Evolutionary conservation across 2,888 invertebrate genomes (phyloP).

Genomic region (Schrankia costaestrigalis): DNA sequence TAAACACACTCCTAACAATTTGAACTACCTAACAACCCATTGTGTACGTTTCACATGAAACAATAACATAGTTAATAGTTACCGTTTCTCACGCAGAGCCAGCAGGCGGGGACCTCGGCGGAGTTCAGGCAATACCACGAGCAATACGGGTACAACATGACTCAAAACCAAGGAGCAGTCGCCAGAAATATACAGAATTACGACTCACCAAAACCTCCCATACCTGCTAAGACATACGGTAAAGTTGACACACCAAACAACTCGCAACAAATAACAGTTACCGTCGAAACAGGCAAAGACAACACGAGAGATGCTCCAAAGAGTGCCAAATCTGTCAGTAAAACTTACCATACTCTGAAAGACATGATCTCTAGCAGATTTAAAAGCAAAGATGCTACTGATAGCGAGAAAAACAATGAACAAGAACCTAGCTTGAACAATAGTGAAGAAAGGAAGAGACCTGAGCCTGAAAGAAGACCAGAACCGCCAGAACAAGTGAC

Average conservation of each 20-base stretch:
- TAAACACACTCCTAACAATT: slow-evolving; percentile 38
- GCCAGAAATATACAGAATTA: slow-evolving; percentile 67
- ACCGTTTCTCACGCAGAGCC: slow-evolving; percentile 60
- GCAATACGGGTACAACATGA: slow-evolving; percentile 76
- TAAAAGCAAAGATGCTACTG: slow-evolving; percentile 82
- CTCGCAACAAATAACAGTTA: slow-evolving; percentile 77
- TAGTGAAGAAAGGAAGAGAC: slow-evolving; percentile 79
- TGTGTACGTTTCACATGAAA: slow-evolving; percentile 52
- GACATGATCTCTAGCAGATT: slow-evolving; percentile 91
- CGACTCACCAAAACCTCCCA: slow-evolving; percentile 70
- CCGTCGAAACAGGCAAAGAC: slow-evolving; percentile 82
- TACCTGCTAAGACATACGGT: slow-evolving; percentile 72
- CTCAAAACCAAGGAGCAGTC: slow-evolving; percentile 59
- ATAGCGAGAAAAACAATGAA: slow-evolving; percentile 72
- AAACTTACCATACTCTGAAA: slow-evolving; percentile 90
- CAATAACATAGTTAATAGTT: slow-evolving; percentile 37
- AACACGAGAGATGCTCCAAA: slow-evolving; percentile 78
- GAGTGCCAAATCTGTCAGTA: slow-evolving; percentile 84
- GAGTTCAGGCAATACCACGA: slow-evolving; percentile 79
- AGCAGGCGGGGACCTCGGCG: slow-evolving; percentile 74
- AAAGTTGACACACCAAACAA: slow-evolving; percentile 68
- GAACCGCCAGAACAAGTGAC: slow-evolving; percentile 64
- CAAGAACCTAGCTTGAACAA: slow-evolving; percentile 81
- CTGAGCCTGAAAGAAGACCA: slow-evolving; percentile 52
- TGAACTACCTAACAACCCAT: slow-evolving; percentile 46